phyloP scores from a whole-genome alignment of 2,113 vertebrate genomes.

The Protobothrops mucrosquamatus region DNA sequence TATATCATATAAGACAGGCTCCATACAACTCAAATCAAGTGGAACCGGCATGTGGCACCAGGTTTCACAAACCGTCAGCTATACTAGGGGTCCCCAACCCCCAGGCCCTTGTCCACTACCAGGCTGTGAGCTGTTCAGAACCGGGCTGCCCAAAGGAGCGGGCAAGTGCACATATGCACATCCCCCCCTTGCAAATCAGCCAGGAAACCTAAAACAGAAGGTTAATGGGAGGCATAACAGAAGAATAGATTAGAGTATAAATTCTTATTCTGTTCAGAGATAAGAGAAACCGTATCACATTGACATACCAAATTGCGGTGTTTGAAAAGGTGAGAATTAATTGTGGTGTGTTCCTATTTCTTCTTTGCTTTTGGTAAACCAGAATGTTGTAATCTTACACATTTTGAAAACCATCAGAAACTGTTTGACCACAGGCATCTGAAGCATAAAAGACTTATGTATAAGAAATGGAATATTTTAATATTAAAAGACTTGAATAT shows the following conservation, averaged over 20 bases:
- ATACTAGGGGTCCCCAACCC: background rate
- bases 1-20: background rate
- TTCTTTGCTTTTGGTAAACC: background rate
- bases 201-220: background rate
- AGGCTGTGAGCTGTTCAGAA: background rate
- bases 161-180: background rate
- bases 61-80: background rate
- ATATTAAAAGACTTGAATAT: background rate
- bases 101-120: background rate
- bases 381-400: background rate
- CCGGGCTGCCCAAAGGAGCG: background rate
- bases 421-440: background rate
- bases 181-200: background rate
- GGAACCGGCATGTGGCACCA: constrained; percentile 2
- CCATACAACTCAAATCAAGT: background rate
- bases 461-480: background rate
- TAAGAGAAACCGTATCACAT: background rate
- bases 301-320: background rate
- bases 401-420: background rate
- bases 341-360: background rate
- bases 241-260: background rate
- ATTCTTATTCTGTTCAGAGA: background rate
- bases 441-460: background rate
- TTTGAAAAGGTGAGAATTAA: background rate
- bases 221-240: background rate